Percentiles rank a stretch among this genome's conserved stretches.
Evolutionary conservation across 2,888 invertebrate species (phyloP).

Genomic region (Monochamus alternatus): DNA sequence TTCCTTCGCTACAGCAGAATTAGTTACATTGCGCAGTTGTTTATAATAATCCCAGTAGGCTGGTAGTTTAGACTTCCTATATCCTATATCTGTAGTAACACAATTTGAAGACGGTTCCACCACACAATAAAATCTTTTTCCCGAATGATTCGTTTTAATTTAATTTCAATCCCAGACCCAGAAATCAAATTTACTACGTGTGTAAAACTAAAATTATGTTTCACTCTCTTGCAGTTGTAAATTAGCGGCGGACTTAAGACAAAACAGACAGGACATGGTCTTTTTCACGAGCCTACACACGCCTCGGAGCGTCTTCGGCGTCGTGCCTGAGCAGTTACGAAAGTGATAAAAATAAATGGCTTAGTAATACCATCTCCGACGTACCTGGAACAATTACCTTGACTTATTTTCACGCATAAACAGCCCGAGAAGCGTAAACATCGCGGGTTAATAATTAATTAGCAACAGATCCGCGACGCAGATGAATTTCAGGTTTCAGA

Average conservation of each 20-base stretch:
- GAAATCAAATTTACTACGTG: neutral
- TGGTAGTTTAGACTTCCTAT: too few species aligned
- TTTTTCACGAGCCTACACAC: neutral
- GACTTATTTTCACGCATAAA: conserved; percentile 6
- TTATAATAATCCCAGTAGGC: too few species aligned
- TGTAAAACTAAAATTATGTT: neutral
- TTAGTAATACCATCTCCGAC: conserved; percentile 1
- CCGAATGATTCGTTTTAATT: too few species aligned
- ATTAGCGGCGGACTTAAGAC: neutral
- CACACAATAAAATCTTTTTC: too few species aligned
- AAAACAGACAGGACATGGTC: conserved; percentile 12
- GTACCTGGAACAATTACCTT: conserved; percentile 5
- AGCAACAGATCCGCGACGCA: neutral
- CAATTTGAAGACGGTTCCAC: too few species aligned
- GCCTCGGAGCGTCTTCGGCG: neutral
- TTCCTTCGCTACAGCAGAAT: too few species aligned
- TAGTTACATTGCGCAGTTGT: too few species aligned
- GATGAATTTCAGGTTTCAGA: neutral
- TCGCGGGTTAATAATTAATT: neutral
- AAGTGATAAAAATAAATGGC: conserved; percentile 13
- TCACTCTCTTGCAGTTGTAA: neutral
- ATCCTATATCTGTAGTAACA: too few species aligned
- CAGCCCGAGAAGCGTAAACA: neutral
- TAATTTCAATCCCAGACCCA: too few species aligned
- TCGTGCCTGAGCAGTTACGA: neutral